Conservation (phyloP, 2,113 vertebrate species). For the Odocoileus hemionus region DNA sequence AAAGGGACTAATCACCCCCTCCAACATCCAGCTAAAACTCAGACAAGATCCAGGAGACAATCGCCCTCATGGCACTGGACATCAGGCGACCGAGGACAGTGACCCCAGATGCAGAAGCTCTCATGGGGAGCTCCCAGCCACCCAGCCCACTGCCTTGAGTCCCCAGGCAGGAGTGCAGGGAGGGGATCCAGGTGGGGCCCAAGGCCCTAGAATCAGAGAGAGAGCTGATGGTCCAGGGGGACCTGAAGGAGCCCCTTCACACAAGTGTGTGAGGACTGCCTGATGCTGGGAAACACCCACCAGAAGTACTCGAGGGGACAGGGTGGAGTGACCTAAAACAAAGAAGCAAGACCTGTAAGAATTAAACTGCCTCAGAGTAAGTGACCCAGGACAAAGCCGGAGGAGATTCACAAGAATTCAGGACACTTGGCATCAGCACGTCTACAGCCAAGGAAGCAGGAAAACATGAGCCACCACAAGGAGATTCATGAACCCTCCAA, state of each 20-base stretch:
- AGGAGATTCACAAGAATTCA: not conserved
- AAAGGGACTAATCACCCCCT: no score
- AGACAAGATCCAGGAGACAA: not conserved
- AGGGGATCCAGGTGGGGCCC: not conserved
- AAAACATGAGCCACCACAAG: fast-evolving
- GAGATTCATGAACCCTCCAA: not conserved
- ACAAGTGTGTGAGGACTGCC: fast-evolving
- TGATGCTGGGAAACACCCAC: fast-evolving
- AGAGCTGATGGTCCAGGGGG: not conserved
- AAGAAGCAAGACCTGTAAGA: not conserved
- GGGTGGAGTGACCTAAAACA: not conserved
- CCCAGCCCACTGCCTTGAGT: not conserved
- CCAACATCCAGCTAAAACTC: no score
- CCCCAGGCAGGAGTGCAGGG: not conserved
- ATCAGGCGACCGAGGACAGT: fast-evolving
- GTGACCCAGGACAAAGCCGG: not conserved
- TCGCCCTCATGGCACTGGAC: not conserved
- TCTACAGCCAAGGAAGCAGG: not conserved
- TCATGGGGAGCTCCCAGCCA: not conserved
- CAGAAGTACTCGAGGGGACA: not conserved
- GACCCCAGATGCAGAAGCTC: not conserved
- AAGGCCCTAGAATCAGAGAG: fast-evolving
- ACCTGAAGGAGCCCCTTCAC: no score
- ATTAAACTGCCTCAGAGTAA: not conserved
- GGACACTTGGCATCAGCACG: fast-evolving